phyloP scores from a whole-genome alignment of 2,113 vertebrate genomes.

The Sporophila hypoxantha region DNA sequence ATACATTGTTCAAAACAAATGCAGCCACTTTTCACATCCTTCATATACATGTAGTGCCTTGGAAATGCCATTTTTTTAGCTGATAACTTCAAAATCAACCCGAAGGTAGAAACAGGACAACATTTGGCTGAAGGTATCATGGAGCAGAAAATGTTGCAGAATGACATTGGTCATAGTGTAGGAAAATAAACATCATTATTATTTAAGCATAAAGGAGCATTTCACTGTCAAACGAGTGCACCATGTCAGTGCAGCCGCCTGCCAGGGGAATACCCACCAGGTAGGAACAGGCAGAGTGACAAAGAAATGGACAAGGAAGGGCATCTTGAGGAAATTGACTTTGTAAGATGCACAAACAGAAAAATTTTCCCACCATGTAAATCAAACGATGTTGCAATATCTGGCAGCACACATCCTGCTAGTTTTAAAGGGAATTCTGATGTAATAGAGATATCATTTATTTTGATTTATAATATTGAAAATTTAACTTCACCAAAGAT shows the following conservation, averaged over 20 bases:
- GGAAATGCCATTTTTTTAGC: neutral
- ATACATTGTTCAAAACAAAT: neutral
- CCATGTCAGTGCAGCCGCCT: fast-evolving
- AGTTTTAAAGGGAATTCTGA: neutral
- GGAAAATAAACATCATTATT: neutral
- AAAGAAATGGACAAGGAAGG: neutral
- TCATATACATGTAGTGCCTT: neutral
- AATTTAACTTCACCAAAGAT: neutral
- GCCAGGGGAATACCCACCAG: neutral
- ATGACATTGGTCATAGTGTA: neutral
- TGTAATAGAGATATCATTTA: neutral
- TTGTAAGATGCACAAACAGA: neutral
- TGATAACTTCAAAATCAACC: neutral
- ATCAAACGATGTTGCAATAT: neutral
- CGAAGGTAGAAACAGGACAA: neutral
- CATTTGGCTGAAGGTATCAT: neutral
- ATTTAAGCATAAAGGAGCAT: neutral
- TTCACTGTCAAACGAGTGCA: neutral
- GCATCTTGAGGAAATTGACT: neutral
- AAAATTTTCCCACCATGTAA: neutral
- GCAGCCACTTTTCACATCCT: neutral
- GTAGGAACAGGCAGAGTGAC: neutral
- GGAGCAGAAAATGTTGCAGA: neutral
- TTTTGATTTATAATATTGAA: neutral
- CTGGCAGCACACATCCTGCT: neutral